Percentiles rank a stretch among this genome's conserved stretches.
phyloP scores from a whole-genome alignment of 2,113 vertebrate genomes.

The Lophius piscatorius region DNA sequence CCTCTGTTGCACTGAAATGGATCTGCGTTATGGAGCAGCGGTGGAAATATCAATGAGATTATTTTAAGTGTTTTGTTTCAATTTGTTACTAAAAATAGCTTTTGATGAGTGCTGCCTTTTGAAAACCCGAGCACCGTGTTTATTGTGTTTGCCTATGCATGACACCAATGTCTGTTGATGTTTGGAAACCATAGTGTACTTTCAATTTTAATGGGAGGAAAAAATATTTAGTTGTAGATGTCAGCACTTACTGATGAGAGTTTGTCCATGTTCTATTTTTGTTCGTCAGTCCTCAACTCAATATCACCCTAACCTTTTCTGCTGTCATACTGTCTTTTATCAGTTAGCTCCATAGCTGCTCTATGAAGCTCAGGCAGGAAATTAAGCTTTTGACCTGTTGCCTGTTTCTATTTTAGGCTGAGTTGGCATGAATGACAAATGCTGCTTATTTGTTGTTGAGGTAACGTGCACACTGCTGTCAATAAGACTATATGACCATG shows the following conservation, averaged over 20 bases:
- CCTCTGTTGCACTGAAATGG: not conserved
- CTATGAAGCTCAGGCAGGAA: slow-evolving; percentile 54
- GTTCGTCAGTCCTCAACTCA: slow-evolving; percentile 15
- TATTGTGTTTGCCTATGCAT: not conserved
- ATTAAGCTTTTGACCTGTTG: slow-evolving; percentile 62
- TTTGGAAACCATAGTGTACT: slow-evolving; percentile 1
- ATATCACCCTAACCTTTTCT: slow-evolving; percentile 32
- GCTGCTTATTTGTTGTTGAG: slow-evolving; percentile 42
- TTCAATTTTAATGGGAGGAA: not conserved
- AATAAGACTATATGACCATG: too few species aligned
- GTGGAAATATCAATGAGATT: slow-evolving; percentile 10
- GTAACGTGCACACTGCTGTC: slow-evolving; percentile 22
- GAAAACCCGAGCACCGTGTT: slow-evolving; percentile 11
- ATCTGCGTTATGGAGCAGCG: not conserved
- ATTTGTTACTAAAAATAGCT: slow-evolving; percentile 30
- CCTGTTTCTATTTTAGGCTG: slow-evolving; percentile 63
- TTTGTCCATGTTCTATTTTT: slow-evolving; percentile 50
- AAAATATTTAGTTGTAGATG: slow-evolving; percentile 20
- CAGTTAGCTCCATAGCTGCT: slow-evolving; percentile 47
- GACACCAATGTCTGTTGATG: not conserved
- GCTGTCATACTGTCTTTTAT: slow-evolving; percentile 54
- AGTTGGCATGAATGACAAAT: slow-evolving; percentile 61
- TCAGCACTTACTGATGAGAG: slow-evolving; percentile 27
- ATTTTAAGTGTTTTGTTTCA: slow-evolving; percentile 5
- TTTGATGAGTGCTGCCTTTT: slow-evolving; percentile 8